These are phyloP conservation scores for Myotis davidii DNA, from an alignment of 2,113 vertebrate genomes.

Conservation along the genomic window DNA sequence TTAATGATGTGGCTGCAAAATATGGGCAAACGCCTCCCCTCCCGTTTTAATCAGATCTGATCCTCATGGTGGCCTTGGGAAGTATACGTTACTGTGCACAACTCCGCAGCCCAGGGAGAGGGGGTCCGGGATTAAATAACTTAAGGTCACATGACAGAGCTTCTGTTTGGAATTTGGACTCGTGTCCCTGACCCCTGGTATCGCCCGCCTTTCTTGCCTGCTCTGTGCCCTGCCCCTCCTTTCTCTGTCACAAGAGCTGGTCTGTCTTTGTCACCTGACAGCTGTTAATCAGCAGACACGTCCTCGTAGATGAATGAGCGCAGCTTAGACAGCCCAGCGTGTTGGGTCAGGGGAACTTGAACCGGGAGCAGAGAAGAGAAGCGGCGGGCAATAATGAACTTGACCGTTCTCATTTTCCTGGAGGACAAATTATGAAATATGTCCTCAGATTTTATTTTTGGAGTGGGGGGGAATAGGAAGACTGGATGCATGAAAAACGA, in stretches of 20 bases:
- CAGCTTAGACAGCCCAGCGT: not conserved
- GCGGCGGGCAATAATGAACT: fast-evolving
- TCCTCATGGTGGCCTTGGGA: not conserved
- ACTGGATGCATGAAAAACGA: not conserved
- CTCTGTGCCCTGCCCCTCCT: not conserved
- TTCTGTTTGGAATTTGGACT: not conserved
- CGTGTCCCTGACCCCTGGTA: fast-evolving
- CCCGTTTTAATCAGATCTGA: not conserved
- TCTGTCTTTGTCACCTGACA: not conserved
- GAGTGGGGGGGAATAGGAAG: not conserved
- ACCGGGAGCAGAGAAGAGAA: not conserved
- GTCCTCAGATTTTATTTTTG: not conserved
- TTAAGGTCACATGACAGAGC: not conserved
- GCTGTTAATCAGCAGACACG: not conserved
- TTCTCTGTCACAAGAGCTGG: fast-evolving
- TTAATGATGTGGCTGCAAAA: not conserved
- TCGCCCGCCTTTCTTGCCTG: not conserved
- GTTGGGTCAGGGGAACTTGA: not conserved
- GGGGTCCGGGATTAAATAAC: not conserved
- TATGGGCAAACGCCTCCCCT: not conserved
- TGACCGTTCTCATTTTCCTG: not conserved
- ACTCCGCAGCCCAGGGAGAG: not conserved
- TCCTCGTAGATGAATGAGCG: fast-evolving
- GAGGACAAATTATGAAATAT: not conserved
- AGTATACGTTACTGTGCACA: fast-evolving